Percentiles rank a stretch among this genome's conserved stretches.
Conservation (phyloP, 1,140 invertebrate species). For the Nebria ingens region DNA sequence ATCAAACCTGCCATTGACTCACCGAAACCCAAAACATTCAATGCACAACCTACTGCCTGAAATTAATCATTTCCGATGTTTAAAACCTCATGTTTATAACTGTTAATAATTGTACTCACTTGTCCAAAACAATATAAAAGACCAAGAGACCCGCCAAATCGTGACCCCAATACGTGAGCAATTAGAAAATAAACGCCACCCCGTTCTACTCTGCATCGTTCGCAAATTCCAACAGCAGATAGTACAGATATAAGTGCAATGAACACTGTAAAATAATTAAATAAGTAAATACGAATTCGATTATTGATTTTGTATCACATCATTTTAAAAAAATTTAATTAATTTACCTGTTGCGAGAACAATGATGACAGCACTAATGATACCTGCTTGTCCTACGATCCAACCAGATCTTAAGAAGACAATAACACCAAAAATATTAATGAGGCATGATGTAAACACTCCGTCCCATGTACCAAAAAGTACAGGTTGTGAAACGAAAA, state of each 20-base stretch:
- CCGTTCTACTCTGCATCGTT: conserved; percentile 86
- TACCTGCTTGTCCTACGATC: conserved; percentile 92
- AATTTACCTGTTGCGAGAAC: conserved; percentile 69
- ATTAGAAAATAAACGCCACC: conserved; percentile 93
- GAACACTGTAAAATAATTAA: conserved; percentile 49
- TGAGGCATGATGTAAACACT: conserved; percentile 87
- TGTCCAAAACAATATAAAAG: conserved; percentile 94
- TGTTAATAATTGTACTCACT: conserved; percentile 38
- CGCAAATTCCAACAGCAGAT: conserved; percentile 91
- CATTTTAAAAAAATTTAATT: conserved; percentile 8
- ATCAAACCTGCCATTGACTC: conserved; percentile 85
- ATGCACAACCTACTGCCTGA: conserved; percentile 86
- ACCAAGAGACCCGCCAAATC: conserved; percentile 84
- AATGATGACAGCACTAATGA: conserved; percentile 77
- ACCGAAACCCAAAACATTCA: conserved; percentile 90
- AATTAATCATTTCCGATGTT: conserved; percentile 21
- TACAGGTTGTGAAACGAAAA: conserved; percentile 86
- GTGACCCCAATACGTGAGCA: conserved; percentile 85
- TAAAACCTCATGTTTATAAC: not conserved
- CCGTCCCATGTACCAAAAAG: conserved; percentile 97
- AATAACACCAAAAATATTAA: conserved; percentile 96
- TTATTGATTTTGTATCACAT: not conserved
- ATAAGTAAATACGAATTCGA: conserved; percentile 14
- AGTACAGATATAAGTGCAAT: conserved; percentile 83
- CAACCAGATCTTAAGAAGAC: conserved; percentile 92